Base-by-base conservation (phyloP, 2,888 invertebrate species). In the Tipula helvola region DNA sequence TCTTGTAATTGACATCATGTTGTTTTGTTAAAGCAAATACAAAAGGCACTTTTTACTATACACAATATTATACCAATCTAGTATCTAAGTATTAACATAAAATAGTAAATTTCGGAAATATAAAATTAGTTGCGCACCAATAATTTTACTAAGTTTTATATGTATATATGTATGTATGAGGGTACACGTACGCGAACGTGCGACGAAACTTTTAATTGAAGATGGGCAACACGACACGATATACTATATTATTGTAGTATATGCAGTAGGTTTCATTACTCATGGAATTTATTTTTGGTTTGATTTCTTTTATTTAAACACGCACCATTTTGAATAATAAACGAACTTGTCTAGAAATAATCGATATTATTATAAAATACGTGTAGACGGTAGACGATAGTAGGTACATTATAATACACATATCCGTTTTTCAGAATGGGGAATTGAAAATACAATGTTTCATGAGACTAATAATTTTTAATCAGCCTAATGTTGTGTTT, bases 311-410 rank as follows among this genome's bases (percentile, higher is more conserved):
- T 71, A 12, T 71, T 57, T 16, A 28, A 71, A 5, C 71, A 71
- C 71, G 71, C 71, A 71, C 71, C 71, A 71, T 71, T 71, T 71
- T 71, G 71, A 71, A 71, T 71, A 71, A 71, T 71, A 71, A 71
- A 71, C 7, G 3, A 71, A 71, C 28, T 71, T 71, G 71, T 28
- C 71, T 71, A 71, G 8, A 71, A 71, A 71, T 10, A 71, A 71
- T 71, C 71, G 13, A 71, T 71, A 71, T 28, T 28, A 71, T 71
- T 71, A 71, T 18, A 71, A 71, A n/a, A 52, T 10, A 71, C 71
- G 71, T 71, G 71, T 71, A 71, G 71, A 71, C 71, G 71, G 71
- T 28, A 18, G 71, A 71, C 71, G 28, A 71, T 71, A 71, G 10
- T 28, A 18, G 28, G 39, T 44, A 44, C 28, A 28, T 28, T 28